These are phyloP conservation scores for Osmerus mordax DNA, from an alignment of 2,113 vertebrate species.

Conservation along the genomic window DNA sequence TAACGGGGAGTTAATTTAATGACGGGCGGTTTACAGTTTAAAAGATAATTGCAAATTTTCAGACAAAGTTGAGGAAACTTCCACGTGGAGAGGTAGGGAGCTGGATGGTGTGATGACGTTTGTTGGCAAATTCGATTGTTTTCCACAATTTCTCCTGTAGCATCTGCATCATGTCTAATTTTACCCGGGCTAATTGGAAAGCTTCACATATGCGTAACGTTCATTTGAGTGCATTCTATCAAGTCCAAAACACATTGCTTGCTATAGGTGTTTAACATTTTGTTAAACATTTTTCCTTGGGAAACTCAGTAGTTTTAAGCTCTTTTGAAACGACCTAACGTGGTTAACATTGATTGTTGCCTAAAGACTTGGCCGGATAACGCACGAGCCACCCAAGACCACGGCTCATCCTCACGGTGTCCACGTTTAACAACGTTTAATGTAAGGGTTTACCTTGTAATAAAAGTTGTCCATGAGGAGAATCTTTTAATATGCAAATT, in stretches of 20 bases:
- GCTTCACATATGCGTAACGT: conserved; percentile 54
- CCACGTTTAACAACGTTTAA: too few relatives aligned
- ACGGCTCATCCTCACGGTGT: background rate
- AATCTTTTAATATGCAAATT: too few relatives aligned
- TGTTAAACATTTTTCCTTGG: conserved; percentile 38
- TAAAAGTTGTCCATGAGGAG: too few relatives aligned
- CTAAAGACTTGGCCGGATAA: conserved; percentile 22
- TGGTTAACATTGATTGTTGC: conserved; percentile 35
- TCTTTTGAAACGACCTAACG: conserved; percentile 41
- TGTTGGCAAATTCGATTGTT: conserved; percentile 59
- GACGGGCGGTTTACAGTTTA: conserved; percentile 53
- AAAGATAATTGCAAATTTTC: conserved; percentile 59
- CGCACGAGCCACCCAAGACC: background rate
- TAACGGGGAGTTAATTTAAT: conserved; percentile 49
- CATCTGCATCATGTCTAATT: conserved; percentile 59
- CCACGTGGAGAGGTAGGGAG: conserved; percentile 15
- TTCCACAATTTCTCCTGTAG: conserved; percentile 64
- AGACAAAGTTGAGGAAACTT: conserved; percentile 55
- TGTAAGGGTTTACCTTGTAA: too few relatives aligned
- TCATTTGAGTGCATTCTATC: conserved; percentile 51
- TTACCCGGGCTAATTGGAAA: conserved; percentile 58
- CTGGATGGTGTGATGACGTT: conserved; percentile 40
- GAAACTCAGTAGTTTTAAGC: conserved; percentile 39
- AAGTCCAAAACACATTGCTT: conserved; percentile 45
- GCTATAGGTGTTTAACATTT: conserved; percentile 38